These are phyloP conservation scores for Caenorhabditis sp. DNA, from an alignment of 2,888 invertebrate genomes.

Conservation along the genomic window DNA sequence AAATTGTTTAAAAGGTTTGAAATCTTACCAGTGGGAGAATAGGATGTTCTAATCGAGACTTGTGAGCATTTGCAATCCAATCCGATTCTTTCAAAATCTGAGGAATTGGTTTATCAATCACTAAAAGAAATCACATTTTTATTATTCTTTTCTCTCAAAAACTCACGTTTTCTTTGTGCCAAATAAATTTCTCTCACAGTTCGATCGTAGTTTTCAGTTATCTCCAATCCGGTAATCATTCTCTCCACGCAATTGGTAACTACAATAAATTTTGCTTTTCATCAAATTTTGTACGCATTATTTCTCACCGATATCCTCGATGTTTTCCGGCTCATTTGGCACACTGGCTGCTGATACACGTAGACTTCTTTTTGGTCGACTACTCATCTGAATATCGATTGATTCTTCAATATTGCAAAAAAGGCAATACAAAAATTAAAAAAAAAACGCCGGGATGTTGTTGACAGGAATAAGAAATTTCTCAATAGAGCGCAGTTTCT, in stretches of 20 bases:
- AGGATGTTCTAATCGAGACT: neutral
- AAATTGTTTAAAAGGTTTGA: too few relatives aligned
- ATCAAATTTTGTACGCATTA: neutral
- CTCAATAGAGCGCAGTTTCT: too few relatives aligned
- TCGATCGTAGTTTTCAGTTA: neutral
- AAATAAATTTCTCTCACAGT: neutral
- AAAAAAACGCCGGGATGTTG: too few relatives aligned
- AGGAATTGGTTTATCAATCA: neutral
- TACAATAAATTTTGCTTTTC: neutral
- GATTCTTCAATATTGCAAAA: too few relatives aligned
- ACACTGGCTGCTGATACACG: neutral
- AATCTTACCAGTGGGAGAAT: neutral
- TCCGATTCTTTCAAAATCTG: neutral
- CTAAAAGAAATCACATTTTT: neutral
- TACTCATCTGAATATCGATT: neutral
- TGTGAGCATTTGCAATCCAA: neutral
- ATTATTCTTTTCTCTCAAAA: neutral
- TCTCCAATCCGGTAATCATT: neutral
- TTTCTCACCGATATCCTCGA: neutral
- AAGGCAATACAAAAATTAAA: too few relatives aligned
- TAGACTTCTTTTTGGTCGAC: neutral
- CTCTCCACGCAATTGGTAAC: neutral
- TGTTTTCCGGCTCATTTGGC: neutral
- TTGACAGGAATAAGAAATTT: too few relatives aligned
- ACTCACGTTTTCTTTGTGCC: neutral